A percentile compares a stretch with the other conserved stretches of the same genome.
phyloP scores from a whole-genome alignment of 92 coral and sea anemone species.

The Diadumene lineata region DNA sequence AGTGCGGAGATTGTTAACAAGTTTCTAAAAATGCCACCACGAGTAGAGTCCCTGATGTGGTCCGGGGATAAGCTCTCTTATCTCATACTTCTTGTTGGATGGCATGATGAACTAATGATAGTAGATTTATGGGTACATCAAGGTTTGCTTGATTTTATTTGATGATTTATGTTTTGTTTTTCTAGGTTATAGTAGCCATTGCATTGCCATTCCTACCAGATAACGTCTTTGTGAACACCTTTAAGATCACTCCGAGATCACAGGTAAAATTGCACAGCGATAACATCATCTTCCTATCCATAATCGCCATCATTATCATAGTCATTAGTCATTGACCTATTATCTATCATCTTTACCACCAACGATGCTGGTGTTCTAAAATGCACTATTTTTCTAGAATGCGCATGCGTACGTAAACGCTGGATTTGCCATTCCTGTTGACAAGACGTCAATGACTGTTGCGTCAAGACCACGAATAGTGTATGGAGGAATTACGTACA shows the following conservation, averaged over 20 bases:
- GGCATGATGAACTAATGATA: background rate
- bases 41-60: too few species aligned
- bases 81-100: background rate
- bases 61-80: background rate
- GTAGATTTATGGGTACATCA: background rate
- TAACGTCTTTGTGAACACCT: slow-evolving; percentile 52
- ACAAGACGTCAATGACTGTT: slow-evolving; percentile 39
- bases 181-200: slow-evolving; percentile 57
- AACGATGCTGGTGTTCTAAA: background rate
- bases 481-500: slow-evolving; percentile 68
- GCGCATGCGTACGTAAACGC: slow-evolving; percentile 83
- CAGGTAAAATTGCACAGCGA: slow-evolving; percentile 38
- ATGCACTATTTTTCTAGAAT: slow-evolving; percentile 27
- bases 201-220: slow-evolving; percentile 43
- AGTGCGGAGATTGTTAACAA: too few species aligned
- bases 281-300: too few species aligned
- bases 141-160: background rate
- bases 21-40: too few species aligned
- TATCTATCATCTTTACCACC: background rate
- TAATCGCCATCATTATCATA: background rate
- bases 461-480: slow-evolving; percentile 55
- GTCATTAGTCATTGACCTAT: background rate
- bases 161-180: background rate
- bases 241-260: slow-evolving; percentile 65
- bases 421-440: slow-evolving; percentile 51